These are phyloP conservation scores for Nebria ingens DNA, from an alignment of 1,140 invertebrate species.

Conservation along the genomic window DNA sequence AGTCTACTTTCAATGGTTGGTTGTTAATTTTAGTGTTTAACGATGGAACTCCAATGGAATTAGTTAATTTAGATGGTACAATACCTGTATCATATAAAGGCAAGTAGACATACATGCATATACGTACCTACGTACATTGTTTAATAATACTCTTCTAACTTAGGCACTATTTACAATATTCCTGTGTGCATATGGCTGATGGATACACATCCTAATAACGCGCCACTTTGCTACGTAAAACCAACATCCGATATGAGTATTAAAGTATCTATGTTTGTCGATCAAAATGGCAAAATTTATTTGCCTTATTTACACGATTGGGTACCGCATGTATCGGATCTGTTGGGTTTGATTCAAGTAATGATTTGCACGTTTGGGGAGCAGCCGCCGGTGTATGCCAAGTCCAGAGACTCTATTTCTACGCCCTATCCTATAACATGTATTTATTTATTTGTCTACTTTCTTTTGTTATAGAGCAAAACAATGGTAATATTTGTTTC, in stretches of 20 bases:
- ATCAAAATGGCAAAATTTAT: slow-evolving; percentile 92
- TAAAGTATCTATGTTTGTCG: slow-evolving; percentile 87
- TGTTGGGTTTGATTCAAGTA: slow-evolving; percentile 77
- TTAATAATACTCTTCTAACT: slow-evolving; percentile 20
- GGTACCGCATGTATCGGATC: slow-evolving; percentile 71
- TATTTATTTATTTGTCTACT: slow-evolving; percentile 30
- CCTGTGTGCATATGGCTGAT: slow-evolving; percentile 93
- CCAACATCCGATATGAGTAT: slow-evolving; percentile 94
- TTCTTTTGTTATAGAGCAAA: too few relatives aligned
- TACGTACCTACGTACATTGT: neutral
- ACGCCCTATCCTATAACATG: slow-evolving; percentile 52
- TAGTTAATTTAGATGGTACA: slow-evolving; percentile 81
- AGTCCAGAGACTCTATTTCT: slow-evolving; percentile 41
- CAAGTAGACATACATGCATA: slow-evolving; percentile 25
- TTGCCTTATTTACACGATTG: slow-evolving; percentile 95
- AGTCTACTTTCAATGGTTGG: slow-evolving; percentile 32
- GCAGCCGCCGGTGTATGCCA: slow-evolving; percentile 85
- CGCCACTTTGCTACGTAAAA: slow-evolving; percentile 95
- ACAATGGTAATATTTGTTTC: too few relatives aligned
- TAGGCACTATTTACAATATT: slow-evolving; percentile 85
- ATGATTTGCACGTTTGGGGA: slow-evolving; percentile 93
- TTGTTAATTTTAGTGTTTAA: slow-evolving; percentile 79
- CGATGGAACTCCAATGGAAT: slow-evolving; percentile 72
- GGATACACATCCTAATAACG: slow-evolving; percentile 94
- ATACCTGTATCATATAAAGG: slow-evolving; percentile 89